Conservation (phyloP, 2,113 vertebrate species). For the Collichthys lucidus region DNA sequence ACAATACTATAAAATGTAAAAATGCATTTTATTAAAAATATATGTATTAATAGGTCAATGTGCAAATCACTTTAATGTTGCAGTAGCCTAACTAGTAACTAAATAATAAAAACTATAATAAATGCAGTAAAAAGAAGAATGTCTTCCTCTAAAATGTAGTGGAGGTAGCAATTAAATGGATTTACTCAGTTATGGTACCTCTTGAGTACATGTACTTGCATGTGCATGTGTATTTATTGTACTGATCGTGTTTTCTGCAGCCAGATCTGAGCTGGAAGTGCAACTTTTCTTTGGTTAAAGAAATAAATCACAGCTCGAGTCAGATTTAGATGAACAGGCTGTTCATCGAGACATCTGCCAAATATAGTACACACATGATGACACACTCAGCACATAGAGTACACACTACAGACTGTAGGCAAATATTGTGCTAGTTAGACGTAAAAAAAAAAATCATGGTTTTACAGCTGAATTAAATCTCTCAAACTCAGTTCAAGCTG, state of each 20-base stretch:
- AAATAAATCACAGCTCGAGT: conserved; percentile 18
- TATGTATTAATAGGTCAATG: no score
- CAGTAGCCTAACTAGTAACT: no score
- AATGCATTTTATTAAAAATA: background rate
- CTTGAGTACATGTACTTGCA: background rate
- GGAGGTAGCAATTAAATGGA: background rate
- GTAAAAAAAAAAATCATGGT: no score
- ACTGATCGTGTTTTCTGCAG: background rate
- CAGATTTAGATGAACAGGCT: conserved; percentile 28
- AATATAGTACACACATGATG: background rate
- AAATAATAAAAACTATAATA: background rate
- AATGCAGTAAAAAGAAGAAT: background rate
- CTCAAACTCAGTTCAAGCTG: background rate
- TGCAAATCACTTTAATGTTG: no score
- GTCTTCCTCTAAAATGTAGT: background rate
- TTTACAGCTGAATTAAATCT: background rate
- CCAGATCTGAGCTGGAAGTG: conserved; percentile 2
- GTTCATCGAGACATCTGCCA: conserved; percentile 32
- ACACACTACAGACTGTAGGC: conserved; percentile 4
- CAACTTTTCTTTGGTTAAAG: conserved; percentile 2
- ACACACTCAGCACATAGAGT: background rate
- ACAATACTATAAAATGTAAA: background rate
- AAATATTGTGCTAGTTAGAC: background rate
- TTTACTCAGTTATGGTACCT: no score
- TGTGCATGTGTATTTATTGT: background rate